Evolutionary conservation across 2,888 invertebrate genomes (phyloP).

Genomic region (Clanis bilineata): DNA sequence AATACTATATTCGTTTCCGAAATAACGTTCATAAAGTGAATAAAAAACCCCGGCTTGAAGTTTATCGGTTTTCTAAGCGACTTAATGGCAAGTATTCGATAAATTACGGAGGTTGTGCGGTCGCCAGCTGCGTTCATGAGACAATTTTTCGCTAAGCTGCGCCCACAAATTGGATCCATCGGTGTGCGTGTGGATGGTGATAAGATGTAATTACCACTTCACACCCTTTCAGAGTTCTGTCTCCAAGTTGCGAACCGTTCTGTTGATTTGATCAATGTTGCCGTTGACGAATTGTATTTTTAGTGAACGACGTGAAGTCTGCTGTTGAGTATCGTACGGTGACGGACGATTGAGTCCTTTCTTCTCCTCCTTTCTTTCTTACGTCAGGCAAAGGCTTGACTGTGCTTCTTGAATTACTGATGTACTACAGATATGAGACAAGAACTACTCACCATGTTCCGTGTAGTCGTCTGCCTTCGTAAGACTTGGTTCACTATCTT

Average conservation of each 20-base stretch:
- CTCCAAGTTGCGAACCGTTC: not conserved
- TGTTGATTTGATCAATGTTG: not conserved
- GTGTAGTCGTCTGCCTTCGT: too few relatives aligned
- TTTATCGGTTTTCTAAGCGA: slow-evolving; percentile 17
- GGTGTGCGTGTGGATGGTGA: slow-evolving; percentile 47
- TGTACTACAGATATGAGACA: too few relatives aligned
- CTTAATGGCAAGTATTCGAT: slow-evolving; percentile 15
- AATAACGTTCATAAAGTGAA: not conserved
- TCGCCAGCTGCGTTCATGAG: slow-evolving; percentile 67
- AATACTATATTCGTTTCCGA: not conserved
- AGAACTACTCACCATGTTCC: too few relatives aligned
- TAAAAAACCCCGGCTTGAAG: not conserved
- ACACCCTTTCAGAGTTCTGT: slow-evolving; percentile 25
- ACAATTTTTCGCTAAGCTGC: slow-evolving; percentile 81
- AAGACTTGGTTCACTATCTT: too few relatives aligned
- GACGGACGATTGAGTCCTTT: too few relatives aligned
- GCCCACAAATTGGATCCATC: slow-evolving; percentile 74
- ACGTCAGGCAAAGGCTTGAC: too few relatives aligned
- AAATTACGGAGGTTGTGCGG: slow-evolving; percentile 35
- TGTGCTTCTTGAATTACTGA: too few relatives aligned
- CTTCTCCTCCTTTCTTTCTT: too few relatives aligned
- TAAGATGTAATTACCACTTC: slow-evolving; percentile 62
- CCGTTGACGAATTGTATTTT: too few relatives aligned
- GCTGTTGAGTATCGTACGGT: too few relatives aligned
- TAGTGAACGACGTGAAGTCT: too few relatives aligned